Evolutionary conservation across 2,113 vertebrate species (phyloP).

Genomic region (Engystomops pustulosus): DNA sequence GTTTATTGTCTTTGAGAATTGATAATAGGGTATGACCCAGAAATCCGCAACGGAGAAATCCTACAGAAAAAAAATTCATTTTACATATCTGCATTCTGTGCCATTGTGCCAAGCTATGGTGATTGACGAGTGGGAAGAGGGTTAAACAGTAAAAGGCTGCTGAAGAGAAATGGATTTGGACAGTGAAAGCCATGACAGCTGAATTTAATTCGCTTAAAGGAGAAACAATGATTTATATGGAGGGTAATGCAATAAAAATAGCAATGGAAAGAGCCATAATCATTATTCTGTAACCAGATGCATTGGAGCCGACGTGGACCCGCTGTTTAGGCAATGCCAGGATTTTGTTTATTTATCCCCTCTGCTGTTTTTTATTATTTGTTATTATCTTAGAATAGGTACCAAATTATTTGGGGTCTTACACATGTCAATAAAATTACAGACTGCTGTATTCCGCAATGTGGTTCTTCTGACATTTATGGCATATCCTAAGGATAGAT

Average conservation of each 20-base stretch:
- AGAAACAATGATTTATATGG: neutral
- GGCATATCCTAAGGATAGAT: too few relatives aligned
- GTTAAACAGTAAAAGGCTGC: neutral
- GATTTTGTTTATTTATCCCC: too few relatives aligned
- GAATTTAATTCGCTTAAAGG: neutral
- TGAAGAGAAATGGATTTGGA: neutral
- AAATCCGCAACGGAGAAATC: neutral
- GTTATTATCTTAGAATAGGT: too few relatives aligned
- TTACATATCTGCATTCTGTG: neutral
- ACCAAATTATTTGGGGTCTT: too few relatives aligned
- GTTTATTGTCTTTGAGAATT: slow-evolving; percentile 1
- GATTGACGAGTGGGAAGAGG: neutral
- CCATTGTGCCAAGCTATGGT: slow-evolving; percentile 10
- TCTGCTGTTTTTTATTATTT: too few relatives aligned
- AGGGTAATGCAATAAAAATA: neutral
- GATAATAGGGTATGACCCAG: slow-evolving; percentile 19
- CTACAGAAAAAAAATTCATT: slow-evolving; percentile 2
- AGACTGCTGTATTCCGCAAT: too few relatives aligned
- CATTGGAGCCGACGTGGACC: too few relatives aligned
- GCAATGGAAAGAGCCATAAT: neutral
- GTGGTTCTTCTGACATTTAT: too few relatives aligned
- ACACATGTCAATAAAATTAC: too few relatives aligned
- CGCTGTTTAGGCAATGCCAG: too few relatives aligned
- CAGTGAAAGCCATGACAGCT: neutral
- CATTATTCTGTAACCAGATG: too few relatives aligned